Conservation (phyloP, 2,888 invertebrate species). For the Euplexia lucipara region DNA sequence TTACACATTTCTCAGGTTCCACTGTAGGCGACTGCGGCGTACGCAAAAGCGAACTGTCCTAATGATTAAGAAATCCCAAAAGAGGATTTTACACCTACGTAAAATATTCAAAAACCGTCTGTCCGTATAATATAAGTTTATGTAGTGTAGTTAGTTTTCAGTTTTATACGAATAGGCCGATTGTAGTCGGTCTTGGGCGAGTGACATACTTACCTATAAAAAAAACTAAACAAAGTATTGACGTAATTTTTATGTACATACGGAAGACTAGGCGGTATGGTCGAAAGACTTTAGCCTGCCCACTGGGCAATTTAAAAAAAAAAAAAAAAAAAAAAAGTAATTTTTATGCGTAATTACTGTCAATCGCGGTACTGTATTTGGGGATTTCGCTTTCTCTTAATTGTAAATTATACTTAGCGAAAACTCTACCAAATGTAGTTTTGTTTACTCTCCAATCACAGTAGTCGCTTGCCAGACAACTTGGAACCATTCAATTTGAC, state of each 20-base stretch:
- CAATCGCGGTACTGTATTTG: conserved; percentile 27
- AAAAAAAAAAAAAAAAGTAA: too few relatives aligned
- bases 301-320: too few relatives aligned
- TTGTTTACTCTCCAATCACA: conserved; percentile 9
- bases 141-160: conserved; percentile 22
- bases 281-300: too few relatives aligned
- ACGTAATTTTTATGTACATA: conserved; percentile 18
- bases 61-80: conserved; percentile 62
- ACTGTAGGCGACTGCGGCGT: conserved; percentile 53
- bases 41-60: conserved; percentile 56
- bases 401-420: conserved; percentile 9
- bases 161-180: conserved; percentile 57
- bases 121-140: conserved; percentile 32
- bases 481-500: conserved; percentile 11
- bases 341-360: conserved; percentile 17
- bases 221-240: background rate
- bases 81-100: conserved; percentile 61
- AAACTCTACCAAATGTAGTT: conserved; percentile 37
- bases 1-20: conserved; percentile 57
- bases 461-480: background rate
- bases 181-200: conserved; percentile 35
- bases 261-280: too few relatives aligned
- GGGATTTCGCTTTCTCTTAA: background rate
- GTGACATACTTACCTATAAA: background rate
- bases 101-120: conserved; percentile 58